A percentile compares a stretch with the other conserved stretches of the same genome.
Conservation (phyloP, 37 sponge, comb jelly and placozoan species). For the Halisarca cf. caerulea region DNA sequence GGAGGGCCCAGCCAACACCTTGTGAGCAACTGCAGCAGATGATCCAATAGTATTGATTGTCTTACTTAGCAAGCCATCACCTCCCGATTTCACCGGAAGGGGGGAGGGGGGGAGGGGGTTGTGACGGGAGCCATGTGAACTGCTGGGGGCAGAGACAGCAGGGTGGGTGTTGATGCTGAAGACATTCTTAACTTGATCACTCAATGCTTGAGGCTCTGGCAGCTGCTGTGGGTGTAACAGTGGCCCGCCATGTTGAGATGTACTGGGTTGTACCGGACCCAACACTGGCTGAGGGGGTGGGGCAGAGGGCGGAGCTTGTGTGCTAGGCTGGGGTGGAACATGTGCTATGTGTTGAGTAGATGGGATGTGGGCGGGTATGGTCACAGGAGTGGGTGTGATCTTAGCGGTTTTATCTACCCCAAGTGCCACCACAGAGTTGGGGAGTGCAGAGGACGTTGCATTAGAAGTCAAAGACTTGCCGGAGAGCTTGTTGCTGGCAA, state of each 20-base stretch:
- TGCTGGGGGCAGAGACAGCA: not conserved
- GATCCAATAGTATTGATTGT: conserved; percentile 51
- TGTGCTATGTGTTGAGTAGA: not conserved
- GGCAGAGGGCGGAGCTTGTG: not conserved
- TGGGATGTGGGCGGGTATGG: not conserved
- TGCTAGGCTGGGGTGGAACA: not conserved
- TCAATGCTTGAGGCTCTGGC: not conserved
- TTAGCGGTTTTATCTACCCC: too few relatives aligned
- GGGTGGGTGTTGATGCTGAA: not conserved
- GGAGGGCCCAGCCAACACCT: conserved; percentile 41
- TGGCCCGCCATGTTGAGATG: not conserved
- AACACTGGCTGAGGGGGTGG: not conserved
- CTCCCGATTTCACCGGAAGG: not conserved
- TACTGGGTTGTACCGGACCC: not conserved
- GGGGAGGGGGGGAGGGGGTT: conserved; percentile 10
- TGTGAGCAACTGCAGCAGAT: conserved; percentile 38
- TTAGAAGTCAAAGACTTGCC: too few relatives aligned
- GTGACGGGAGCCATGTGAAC: not conserved
- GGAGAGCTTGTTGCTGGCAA: too few relatives aligned
- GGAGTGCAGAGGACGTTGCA: too few relatives aligned
- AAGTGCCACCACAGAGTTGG: too few relatives aligned
- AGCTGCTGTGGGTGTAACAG: not conserved
- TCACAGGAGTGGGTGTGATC: not conserved
- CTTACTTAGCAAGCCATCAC: conserved; percentile 56
- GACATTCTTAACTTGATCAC: conserved; percentile 8